phyloP scores from a whole-genome alignment of 2,888 invertebrate genomes.

The Cantharis rufa region DNA sequence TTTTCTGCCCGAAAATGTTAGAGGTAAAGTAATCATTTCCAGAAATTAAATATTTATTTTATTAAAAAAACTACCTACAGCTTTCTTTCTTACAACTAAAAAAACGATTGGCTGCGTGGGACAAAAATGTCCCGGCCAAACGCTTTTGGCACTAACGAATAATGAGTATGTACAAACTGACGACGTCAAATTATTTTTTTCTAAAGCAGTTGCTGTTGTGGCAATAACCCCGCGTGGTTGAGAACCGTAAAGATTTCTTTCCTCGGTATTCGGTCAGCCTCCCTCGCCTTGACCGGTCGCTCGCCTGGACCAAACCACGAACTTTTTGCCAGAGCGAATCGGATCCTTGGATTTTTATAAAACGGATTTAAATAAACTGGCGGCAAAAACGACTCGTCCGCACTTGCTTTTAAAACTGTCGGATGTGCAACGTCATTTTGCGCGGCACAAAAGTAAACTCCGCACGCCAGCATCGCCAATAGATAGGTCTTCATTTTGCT shows the following conservation, averaged over 20 bases:
- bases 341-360: slow-evolving; percentile 62
- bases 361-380: slow-evolving; percentile 63
- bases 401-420: slow-evolving; percentile 62
- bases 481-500: neutral
- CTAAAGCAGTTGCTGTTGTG: slow-evolving; percentile 14
- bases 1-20: no score
- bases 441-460: slow-evolving; percentile 8
- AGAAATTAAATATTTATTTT: neutral
- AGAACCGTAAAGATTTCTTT: slow-evolving; percentile 67
- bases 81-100: neutral
- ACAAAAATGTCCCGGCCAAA: neutral
- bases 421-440: slow-evolving; percentile 55
- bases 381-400: slow-evolving; percentile 62
- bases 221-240: slow-evolving; percentile 67
- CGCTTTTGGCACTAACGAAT: neutral
- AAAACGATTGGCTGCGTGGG: neutral
- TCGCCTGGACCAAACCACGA: slow-evolving; percentile 68
- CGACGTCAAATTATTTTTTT: neutral
- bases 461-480: neutral
- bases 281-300: slow-evolving; percentile 62
- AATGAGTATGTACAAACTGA: neutral
- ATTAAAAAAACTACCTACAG: neutral
- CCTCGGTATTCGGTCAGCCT: slow-evolving; percentile 65
- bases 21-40: neutral
- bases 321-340: slow-evolving; percentile 59